phyloP scores from a whole-genome alignment of 1,140 invertebrate genomes.

The Drosophila oshimai region DNA sequence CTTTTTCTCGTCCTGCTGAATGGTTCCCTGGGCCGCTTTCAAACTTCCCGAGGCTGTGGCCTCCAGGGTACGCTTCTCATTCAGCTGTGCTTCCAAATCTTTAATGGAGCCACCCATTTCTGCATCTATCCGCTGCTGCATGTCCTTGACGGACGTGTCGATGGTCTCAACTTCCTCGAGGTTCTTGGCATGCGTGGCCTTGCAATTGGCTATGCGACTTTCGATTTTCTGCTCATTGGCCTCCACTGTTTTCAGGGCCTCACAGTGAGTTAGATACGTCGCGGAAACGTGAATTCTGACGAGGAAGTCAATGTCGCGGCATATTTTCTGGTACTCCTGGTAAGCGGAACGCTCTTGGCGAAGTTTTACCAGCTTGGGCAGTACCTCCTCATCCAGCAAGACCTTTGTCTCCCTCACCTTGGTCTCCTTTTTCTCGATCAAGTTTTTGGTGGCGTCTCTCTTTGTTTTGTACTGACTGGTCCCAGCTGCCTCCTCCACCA shows the following conservation, averaged over 20 bases:
- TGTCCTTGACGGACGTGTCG: slow-evolving; percentile 84
- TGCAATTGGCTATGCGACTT: slow-evolving; percentile 58
- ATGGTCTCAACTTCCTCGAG: slow-evolving; percentile 84
- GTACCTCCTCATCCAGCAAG: slow-evolving; percentile 93
- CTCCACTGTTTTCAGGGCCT: slow-evolving; percentile 56
- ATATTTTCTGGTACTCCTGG: slow-evolving; percentile 94
- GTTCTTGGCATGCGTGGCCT: slow-evolving; percentile 84
- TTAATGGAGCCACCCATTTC: slow-evolving; percentile 87
- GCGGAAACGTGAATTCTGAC: slow-evolving; percentile 84
- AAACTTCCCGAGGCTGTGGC: slow-evolving; percentile 87
- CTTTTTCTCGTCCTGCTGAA: slow-evolving; percentile 88
- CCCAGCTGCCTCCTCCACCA: slow-evolving; percentile 99
- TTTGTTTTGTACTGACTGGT: slow-evolving; percentile 98
- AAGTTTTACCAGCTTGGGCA: slow-evolving; percentile 93
- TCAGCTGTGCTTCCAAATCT: slow-evolving; percentile 87
- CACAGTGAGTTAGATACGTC: slow-evolving; percentile 60
- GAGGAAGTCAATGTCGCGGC: slow-evolving; percentile 93
- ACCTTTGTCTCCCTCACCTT: slow-evolving; percentile 94
- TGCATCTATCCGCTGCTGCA: slow-evolving; percentile 85
- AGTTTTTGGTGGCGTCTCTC: slow-evolving; percentile 93
- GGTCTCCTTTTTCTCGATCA: slow-evolving; percentile 96
- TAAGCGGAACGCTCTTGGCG: slow-evolving; percentile 93
- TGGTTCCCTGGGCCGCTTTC: slow-evolving; percentile 88
- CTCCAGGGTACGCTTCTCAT: slow-evolving; percentile 87
- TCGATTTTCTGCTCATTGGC: slow-evolving; percentile 60